These are phyloP conservation scores for Nemopilema nomurai DNA, from an alignment of 30 jellyfish, hydroid and myxozoan genomes.

Conservation along the genomic window DNA sequence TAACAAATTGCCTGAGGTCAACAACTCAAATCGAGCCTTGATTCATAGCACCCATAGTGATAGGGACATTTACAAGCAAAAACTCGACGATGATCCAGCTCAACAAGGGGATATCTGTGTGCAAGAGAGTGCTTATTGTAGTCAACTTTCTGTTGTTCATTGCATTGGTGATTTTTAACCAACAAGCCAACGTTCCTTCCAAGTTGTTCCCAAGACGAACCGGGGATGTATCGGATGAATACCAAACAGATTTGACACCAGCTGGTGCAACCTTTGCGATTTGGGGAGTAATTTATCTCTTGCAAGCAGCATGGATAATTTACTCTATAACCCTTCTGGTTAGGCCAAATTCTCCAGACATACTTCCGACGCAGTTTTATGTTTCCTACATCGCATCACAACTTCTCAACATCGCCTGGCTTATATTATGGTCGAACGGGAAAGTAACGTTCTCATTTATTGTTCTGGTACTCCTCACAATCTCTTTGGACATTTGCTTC, in stretches of 20 bases:
- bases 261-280: conserved; percentile 45
- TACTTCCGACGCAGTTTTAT: conserved; percentile 37
- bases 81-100: not conserved
- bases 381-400: conserved; percentile 13
- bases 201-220: conserved; percentile 57
- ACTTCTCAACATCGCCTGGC: conserved; percentile 17
- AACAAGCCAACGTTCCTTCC: conserved; percentile 37
- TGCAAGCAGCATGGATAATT: conserved; percentile 43
- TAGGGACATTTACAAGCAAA: too few species aligned
- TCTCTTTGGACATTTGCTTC: conserved; percentile 37
- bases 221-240: conserved; percentile 55
- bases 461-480: conserved; percentile 29
- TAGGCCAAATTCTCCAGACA: conserved; percentile 2
- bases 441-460: conserved; percentile 19
- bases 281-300: conserved; percentile 50
- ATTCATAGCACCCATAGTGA: too few species aligned
- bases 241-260: conserved; percentile 66
- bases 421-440: conserved; percentile 68
- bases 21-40: too few species aligned
- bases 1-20: too few species aligned
- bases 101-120: conserved; percentile 1
- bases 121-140: conserved; percentile 1
- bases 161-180: conserved; percentile 22
- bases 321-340: conserved; percentile 9
- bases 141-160: conserved; percentile 27